Percentiles rank a stretch among this genome's conserved stretches.
phyloP scores from a whole-genome alignment of 2,113 vertebrate species.

The Anguilla rostrata region DNA sequence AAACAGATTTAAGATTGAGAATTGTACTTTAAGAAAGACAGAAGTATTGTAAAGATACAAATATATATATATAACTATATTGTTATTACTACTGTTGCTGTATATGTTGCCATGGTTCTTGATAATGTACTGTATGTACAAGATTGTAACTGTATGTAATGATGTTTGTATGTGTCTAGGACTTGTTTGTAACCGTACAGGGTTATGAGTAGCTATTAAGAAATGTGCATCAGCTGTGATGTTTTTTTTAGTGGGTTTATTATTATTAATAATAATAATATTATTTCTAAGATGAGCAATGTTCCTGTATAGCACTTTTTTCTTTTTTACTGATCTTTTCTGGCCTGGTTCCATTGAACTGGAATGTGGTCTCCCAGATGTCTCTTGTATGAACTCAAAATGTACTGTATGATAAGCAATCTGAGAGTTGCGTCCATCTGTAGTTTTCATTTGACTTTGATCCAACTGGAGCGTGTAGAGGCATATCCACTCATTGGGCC shows the following conservation, averaged over 20 bases:
- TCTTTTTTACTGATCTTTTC: neutral
- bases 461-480: neutral
- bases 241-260: constrained; percentile 18
- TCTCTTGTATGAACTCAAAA: neutral
- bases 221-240: constrained; percentile 13
- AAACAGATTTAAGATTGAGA: neutral
- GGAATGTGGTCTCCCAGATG: neutral
- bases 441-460: neutral
- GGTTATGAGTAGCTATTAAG: constrained; percentile 8
- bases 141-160: constrained; percentile 24
- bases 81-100: constrained; percentile 17
- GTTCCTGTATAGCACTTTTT: neutral
- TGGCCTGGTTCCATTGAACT: neutral
- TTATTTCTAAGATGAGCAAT: constrained; percentile 1
- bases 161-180: constrained; percentile 25
- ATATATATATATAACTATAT: constrained; percentile 10
- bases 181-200: constrained; percentile 10
- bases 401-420: neutral
- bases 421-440: neutral
- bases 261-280: neutral
- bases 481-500: neutral
- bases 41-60: constrained; percentile 10
- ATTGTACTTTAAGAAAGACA: neutral
- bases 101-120: constrained; percentile 4
- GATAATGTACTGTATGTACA: constrained; percentile 25